Base-by-base conservation (phyloP, 2,888 invertebrate species). In the Monopis laevigella region DNA sequence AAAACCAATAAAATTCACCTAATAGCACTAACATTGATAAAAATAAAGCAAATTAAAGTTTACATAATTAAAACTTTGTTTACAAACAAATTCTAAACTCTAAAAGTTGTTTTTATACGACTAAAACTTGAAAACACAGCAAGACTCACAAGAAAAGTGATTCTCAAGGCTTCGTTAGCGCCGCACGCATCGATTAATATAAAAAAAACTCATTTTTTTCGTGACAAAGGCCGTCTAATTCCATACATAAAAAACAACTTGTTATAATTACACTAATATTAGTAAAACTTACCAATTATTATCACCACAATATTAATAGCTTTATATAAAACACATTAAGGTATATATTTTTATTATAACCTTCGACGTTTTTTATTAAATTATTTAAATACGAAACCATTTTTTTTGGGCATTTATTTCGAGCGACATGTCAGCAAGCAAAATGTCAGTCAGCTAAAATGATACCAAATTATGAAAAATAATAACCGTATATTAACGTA, bases 321-420 rank as follows among this genome's bases (percentile, higher is more conserved):
- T 17, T 17, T 10, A 17, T 16, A 32, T 10, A 14, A 32, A 17
- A 11, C 2, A 11, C 3, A 17, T 17, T 16, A 32, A 14, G 17
- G 7, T 10, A 4, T 17, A 32, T 32, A n/a, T 6, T 10, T 10
- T 17, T 32, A 10, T 13, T 32, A 32, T 17, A 32, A 32, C 14
- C 32, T 32, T 17, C n/a, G 6, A 11, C 32, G 17, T 17, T 14
- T 3, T 32, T 3, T 4, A 16, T 32, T 32, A 29, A 32, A 32
- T 17, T 16, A 32, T 32, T 16, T 10, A 16, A 3, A 32, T 7
- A 32, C 14, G 17, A 14, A 32, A 10, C 16, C 7, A 17, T 32
- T 32, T 32, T 32, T 32, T 17, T 32, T 17, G 32, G 32, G 17
- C 16, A 32, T 32, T 14, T 13, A 17, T 32, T 32, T 32, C 32